Base-by-base conservation (phyloP, 1,140 invertebrate species). In the Laupala kohalensis region DNA sequence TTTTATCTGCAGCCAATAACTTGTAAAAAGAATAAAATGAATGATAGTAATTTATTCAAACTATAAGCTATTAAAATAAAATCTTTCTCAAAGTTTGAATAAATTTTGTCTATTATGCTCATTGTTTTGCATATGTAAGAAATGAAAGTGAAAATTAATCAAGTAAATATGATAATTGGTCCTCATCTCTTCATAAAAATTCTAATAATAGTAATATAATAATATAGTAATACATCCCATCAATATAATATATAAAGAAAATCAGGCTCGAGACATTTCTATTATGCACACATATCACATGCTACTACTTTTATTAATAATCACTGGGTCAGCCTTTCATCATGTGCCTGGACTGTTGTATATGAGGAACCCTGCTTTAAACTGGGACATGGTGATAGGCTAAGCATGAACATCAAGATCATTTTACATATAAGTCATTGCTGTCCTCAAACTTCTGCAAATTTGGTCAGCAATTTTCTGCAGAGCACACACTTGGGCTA, bases 101-200 rank as follows among this genome's bases (percentile, higher is more conserved):
- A n/a, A n/a, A n/a, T n/a, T n/a, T n/a, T n/a, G n/a, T n/a, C n/a
- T n/a, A n/a, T n/a, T n/a, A n/a, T n/a, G n/a, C n/a, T n/a, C n/a
- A n/a, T n/a, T n/a, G n/a, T n/a, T n/a, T n/a, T n/a, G n/a, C n/a
- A n/a, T n/a, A n/a, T n/a, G n/a, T n/a, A n/a, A n/a, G n/a, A n/a
- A 19, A 13, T 53, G 37, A 53, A 53, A 13, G 37, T 53, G 37
- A 53, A 53, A 53, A 53, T 53, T 53, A 53, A 19, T 13, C 37
- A 72, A 64, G 71, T 66, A 72, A 64, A 66, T 72, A 29, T 67
- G n/a, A 67, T 27, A 53, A 13, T 72, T 72, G 71, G 71, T 72
- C 71, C 71, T 68, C 27, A 53, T 37, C 71, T 29, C n/a, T 19
- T 72, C 23, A 71, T 37, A 70, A 70, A 25, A 70, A 23, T 70